Conservation (phyloP, 2,888 invertebrate genomes). For the Phaedon cochleariae region DNA sequence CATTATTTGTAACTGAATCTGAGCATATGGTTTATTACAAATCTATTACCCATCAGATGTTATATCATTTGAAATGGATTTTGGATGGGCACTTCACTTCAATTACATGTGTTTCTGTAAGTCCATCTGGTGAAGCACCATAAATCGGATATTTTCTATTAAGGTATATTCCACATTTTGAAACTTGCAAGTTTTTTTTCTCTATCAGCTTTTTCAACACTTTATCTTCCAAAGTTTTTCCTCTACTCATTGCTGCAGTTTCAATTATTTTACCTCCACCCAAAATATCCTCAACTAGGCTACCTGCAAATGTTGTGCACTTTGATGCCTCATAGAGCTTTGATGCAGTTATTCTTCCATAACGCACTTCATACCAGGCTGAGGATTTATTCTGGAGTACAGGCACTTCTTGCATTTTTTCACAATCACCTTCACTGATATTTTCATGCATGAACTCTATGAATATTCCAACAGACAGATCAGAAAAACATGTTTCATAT, state of each 20-base stretch:
- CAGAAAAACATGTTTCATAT: neutral
- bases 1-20: conserved; percentile 1
- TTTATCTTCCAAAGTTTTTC: neutral
- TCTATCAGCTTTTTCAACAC: neutral
- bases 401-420: neutral
- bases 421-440: neutral
- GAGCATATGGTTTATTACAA: conserved; percentile 3
- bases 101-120: neutral
- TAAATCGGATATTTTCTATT: neutral
- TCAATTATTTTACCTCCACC: neutral
- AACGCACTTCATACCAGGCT: neutral
- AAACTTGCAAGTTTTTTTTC: neutral
- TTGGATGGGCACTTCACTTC: neutral
- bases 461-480: neutral
- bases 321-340: neutral
- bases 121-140: conserved; percentile 9
- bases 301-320: neutral
- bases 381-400: neutral
- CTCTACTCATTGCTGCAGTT: neutral
- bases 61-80: neutral
- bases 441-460: neutral
- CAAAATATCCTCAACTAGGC: neutral
- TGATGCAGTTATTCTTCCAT: neutral
- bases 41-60: neutral
- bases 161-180: neutral